phyloP scores from a whole-genome alignment of 2,113 vertebrate species.

The Shinisaurus crocodilurus region DNA sequence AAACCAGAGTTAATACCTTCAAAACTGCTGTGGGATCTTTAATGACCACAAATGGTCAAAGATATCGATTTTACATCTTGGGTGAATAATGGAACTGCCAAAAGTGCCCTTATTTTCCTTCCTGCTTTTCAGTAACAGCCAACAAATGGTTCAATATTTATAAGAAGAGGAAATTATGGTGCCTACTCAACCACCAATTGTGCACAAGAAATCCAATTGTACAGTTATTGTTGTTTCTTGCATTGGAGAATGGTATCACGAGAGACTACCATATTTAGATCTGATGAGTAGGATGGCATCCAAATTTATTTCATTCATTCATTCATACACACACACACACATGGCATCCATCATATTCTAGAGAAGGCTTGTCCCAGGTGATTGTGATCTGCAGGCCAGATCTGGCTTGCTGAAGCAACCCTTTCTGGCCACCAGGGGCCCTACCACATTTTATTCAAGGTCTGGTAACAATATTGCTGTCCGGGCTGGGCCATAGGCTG shows the following conservation, averaged over 20 bases:
- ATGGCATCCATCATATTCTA: neutral
- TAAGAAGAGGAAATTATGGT: conserved; percentile 45
- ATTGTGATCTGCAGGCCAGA: neutral
- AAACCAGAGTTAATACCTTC: conserved; percentile 58
- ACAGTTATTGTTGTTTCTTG: neutral
- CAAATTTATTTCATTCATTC: too few relatives aligned
- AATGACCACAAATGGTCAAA: conserved; percentile 58
- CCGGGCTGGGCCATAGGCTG: neutral
- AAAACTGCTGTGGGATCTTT: conserved; percentile 53
- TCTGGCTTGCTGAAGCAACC: conserved; percentile 14
- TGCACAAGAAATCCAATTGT: neutral
- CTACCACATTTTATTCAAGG: neutral
- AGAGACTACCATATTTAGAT: neutral
- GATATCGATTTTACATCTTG: conserved; percentile 67
- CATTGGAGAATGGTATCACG: neutral
- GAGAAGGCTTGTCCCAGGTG: neutral
- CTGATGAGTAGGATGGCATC: neutral
- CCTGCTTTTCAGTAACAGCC: conserved; percentile 38
- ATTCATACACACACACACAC: neutral
- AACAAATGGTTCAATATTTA: neutral
- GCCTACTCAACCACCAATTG: conserved; percentile 41
- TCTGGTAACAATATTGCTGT: neutral
- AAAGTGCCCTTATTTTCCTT: conserved; percentile 52
- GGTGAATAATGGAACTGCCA: conserved; percentile 64
- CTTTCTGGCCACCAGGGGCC: neutral